Evolutionary conservation across 2,797 vertebrate genomes (phyloP), one percentile per base, ranked within the genome.

Genomic region (Hemitrygon akajei): DNA sequence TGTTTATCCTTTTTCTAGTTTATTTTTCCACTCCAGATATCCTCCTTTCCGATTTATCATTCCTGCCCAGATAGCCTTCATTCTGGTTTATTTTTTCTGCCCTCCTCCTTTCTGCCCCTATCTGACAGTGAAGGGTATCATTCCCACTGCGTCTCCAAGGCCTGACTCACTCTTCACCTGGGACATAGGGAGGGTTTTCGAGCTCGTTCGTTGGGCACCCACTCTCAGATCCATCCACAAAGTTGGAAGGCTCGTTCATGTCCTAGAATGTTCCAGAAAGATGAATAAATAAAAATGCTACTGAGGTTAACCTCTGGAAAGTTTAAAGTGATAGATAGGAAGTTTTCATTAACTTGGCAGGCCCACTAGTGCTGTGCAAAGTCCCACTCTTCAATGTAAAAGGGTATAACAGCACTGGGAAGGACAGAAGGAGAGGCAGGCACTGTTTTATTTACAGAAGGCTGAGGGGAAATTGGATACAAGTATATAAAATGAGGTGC

Each of bases 201-300:
- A 98, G 94, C 37, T 95, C 96, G 94, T 96, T 97, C 0, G 96
- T 95, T 0, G 97, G 97, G 84, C 98, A 98, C 86, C 98, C 97
- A 0, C 96, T 95, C 22, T 96, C 95, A 0, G 98, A 98, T 0
- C 98, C 98, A 93, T 98, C 98, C 94, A 97, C 94, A 95, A 98
- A 98, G 94, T 98, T 98, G 3, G 98, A 98, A 0, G 98, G 98
- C 93, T 98, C 98, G 1, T 98, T 98, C 98, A 98, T 98, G 95
- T 98, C 98, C 98, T 98, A 93, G 94, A 94, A 75, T 20, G n/a
- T 75, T 93, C 91, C 91, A 14, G 11, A n/a, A 22, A 56, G 71
- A 40, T 0, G 10, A 66, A 47, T 22, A 73, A 11, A 75, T 18
- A 71, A 91, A 75, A n/a, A n/a, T 30, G 37, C 47, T 92, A 20